These are phyloP conservation scores for Zaprionus taronus DNA, from an alignment of 1,140 invertebrate species.

Conservation along the genomic window DNA sequence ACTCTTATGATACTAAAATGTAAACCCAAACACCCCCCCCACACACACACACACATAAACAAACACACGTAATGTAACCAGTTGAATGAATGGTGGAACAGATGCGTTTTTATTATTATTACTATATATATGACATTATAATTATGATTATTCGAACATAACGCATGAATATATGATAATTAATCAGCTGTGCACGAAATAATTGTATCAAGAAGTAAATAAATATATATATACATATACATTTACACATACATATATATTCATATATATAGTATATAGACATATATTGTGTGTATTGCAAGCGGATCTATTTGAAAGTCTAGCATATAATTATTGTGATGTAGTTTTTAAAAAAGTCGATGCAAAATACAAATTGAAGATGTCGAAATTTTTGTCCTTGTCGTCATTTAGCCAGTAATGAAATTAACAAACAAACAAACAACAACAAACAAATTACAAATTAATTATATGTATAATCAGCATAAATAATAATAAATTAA, in stretches of 20 bases:
- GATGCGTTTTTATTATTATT: conserved; percentile 29
- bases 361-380: conserved; percentile 49
- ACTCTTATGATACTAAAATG: conserved; percentile 27
- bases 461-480: conserved; percentile 34
- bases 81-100: conserved; percentile 27
- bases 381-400: conserved; percentile 60
- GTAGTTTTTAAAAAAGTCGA: conserved; percentile 78
- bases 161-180: conserved; percentile 46
- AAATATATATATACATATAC: conserved; percentile 31
- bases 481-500: conserved; percentile 34
- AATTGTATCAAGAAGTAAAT: conserved; percentile 31
- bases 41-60: neutral
- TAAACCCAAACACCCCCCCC: conserved; percentile 18
- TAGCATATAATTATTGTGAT: conserved; percentile 84
- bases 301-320: conserved; percentile 60
- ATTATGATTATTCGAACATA: conserved; percentile 37
- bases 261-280: conserved; percentile 6
- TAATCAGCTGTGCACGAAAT: conserved; percentile 57
- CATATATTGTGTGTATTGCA: conserved; percentile 14
- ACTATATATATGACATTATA: conserved; percentile 32
- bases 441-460: conserved; percentile 35
- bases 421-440: conserved; percentile 27
- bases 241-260: conserved; percentile 28
- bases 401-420: conserved; percentile 56
- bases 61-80: conserved; percentile 26